phyloP scores from a whole-genome alignment of 2,888 invertebrate species.

The Nasonia oneida region DNA sequence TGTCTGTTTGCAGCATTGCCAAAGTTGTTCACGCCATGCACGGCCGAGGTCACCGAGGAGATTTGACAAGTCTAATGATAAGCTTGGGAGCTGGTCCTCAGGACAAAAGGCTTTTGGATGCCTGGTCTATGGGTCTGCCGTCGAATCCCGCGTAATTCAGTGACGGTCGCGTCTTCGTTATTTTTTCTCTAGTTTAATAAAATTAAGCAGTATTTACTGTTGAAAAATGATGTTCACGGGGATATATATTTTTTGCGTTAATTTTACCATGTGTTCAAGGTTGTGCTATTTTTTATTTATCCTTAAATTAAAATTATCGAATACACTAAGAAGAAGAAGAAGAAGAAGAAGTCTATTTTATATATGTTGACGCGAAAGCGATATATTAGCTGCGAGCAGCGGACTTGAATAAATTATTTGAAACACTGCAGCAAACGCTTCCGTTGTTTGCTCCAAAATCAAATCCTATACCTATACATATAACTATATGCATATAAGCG shows the following conservation, averaged over 20 bases:
- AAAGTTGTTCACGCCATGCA: conserved; percentile 76
- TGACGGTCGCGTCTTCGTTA: conserved; percentile 19
- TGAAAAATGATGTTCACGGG: conserved; percentile 33
- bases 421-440: neutral
- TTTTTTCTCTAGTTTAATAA: conserved; percentile 27
- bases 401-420: conserved; percentile 52
- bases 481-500: neutral
- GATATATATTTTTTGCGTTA: conserved; percentile 47
- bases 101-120: conserved; percentile 75
- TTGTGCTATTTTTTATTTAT: conserved; percentile 59
- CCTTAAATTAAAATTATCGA: conserved; percentile 41
- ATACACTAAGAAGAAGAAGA: conserved; percentile 5
- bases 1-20: conserved; percentile 72
- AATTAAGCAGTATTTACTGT: conserved; percentile 57
- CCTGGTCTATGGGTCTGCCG: conserved; percentile 76
- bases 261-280: conserved; percentile 46
- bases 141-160: conserved; percentile 73
- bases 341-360: conserved; percentile 25
- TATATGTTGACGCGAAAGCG: conserved; percentile 27
- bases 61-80: conserved; percentile 75
- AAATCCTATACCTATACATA: neutral
- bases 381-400: neutral
- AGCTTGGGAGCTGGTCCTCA: conserved; percentile 77
- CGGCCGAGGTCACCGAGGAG: conserved; percentile 73
- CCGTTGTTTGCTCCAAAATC: conserved; percentile 17